phyloP scores from a whole-genome alignment of 2,888 invertebrate species.

The Raillietiella orientalis region DNA sequence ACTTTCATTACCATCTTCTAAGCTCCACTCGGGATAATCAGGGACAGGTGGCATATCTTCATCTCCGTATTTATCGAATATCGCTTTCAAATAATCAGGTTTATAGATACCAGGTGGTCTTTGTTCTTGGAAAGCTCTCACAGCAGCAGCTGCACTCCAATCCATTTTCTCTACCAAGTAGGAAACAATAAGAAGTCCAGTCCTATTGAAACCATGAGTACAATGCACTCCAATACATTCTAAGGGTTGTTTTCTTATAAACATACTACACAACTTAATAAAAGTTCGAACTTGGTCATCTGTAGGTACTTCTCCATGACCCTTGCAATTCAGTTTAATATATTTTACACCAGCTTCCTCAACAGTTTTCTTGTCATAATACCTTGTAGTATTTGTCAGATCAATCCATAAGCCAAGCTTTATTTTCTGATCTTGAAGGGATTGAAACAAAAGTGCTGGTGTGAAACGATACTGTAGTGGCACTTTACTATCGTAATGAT shows the following conservation, averaged over 20 bases:
- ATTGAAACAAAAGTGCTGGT: constrained; percentile 53
- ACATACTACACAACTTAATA: constrained; percentile 39
- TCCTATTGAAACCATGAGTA: constrained; percentile 94
- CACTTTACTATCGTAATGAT: constrained; percentile 47
- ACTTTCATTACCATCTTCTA: constrained; percentile 4
- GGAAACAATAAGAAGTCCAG: constrained; percentile 73
- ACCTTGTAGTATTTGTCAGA: constrained; percentile 72
- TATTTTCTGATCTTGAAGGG: constrained; percentile 41
- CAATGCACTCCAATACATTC: constrained; percentile 59
- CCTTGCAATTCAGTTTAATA: constrained; percentile 56
- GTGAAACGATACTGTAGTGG: constrained; percentile 49
- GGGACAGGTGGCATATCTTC: background rate
- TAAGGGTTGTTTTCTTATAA: constrained; percentile 41
- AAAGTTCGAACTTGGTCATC: constrained; percentile 52
- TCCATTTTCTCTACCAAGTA: constrained; percentile 59
- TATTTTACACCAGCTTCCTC: constrained; percentile 44
- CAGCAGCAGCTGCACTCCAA: constrained; percentile 49
- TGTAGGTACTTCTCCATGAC: constrained; percentile 74
- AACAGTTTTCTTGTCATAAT: constrained; percentile 53
- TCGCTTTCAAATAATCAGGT: constrained; percentile 10
- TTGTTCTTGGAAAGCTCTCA: constrained; percentile 34
- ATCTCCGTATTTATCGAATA: background rate
- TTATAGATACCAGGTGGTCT: constrained; percentile 92
- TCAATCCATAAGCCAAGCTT: constrained; percentile 74
- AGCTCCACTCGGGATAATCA: background rate